A percentile compares a stretch with the other conserved stretches of the same genome.
These are phyloP conservation scores for Crioceris asparagi DNA, from an alignment of 2,888 invertebrate genomes.

Conservation along the genomic window DNA sequence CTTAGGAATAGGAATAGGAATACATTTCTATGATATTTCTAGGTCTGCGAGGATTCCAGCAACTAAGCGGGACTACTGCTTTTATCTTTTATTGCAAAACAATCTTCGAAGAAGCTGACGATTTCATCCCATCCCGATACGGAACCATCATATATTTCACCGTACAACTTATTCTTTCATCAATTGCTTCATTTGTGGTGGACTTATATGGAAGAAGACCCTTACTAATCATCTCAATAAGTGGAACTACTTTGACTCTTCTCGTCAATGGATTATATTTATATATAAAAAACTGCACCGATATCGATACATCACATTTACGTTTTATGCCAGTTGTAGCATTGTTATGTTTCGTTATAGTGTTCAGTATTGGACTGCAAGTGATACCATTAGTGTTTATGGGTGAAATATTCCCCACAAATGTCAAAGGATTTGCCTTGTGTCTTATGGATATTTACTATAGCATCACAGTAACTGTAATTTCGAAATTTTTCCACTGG, in stretches of 20 bases:
- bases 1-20: no score
- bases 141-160: conserved; percentile 34
- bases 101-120: conserved; percentile 35
- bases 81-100: conserved; percentile 51
- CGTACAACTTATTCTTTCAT: conserved; percentile 45
- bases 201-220: conserved; percentile 45
- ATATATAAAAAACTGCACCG: conserved; percentile 34
- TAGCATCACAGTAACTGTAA: conserved; percentile 38
- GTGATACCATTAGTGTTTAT: conserved; percentile 43
- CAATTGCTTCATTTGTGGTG: conserved; percentile 46
- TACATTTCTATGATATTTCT: no score
- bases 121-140: conserved; percentile 33
- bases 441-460: conserved; percentile 44
- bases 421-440: conserved; percentile 46
- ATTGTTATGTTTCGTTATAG: conserved; percentile 39
- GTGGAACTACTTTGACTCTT: conserved; percentile 36
- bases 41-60: conserved; percentile 46
- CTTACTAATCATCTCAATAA: conserved; percentile 42
- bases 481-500: conserved; percentile 40
- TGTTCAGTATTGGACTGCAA: conserved; percentile 42
- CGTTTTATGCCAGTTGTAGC: conserved; percentile 34
- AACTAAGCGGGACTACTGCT: conserved; percentile 50
- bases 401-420: conserved; percentile 45
- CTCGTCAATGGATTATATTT: conserved; percentile 38
- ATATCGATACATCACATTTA: conserved; percentile 31